Conservation (phyloP, 1,140 invertebrate genomes). For the Laupala kohalensis region DNA sequence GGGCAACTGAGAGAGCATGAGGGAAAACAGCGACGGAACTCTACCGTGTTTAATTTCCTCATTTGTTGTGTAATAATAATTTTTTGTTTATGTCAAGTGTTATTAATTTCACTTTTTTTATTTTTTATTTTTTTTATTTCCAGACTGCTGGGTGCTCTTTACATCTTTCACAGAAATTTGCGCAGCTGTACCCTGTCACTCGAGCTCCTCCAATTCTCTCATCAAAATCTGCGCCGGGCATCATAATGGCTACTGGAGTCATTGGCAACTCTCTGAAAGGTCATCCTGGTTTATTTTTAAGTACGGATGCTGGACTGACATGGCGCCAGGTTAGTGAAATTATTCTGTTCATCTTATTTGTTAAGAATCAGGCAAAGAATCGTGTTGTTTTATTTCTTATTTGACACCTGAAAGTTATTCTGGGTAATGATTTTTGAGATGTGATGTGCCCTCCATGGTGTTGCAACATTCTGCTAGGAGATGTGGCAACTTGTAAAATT, state of each 20-base stretch:
- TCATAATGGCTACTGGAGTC: slow-evolving; percentile 75
- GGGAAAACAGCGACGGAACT: too few species aligned
- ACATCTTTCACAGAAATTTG: slow-evolving; percentile 75
- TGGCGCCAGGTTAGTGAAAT: slow-evolving; percentile 60
- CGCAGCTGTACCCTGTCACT: slow-evolving; percentile 63
- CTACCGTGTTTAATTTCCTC: too few species aligned
- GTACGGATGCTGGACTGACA: slow-evolving; percentile 67
- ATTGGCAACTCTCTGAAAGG: slow-evolving; percentile 66
- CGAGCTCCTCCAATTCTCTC: slow-evolving; percentile 70
- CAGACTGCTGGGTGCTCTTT: slow-evolving; percentile 55
- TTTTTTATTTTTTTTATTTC: slow-evolving; percentile 13
- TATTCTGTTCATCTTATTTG: too few species aligned
- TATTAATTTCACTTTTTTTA: neutral
- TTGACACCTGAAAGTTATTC: too few species aligned
- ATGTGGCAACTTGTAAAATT: too few species aligned
- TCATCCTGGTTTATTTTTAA: slow-evolving; percentile 67
- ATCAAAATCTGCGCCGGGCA: slow-evolving; percentile 71
- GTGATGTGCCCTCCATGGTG: too few species aligned
- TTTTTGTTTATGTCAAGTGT: neutral
- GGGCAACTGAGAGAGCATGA: too few species aligned
- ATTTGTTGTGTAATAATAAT: slow-evolving; percentile 3
- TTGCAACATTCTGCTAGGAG: too few species aligned
- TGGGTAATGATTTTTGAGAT: too few species aligned
- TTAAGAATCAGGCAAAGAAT: too few species aligned
- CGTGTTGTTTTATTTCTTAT: too few species aligned